These are phyloP conservation scores for Rhyzopertha dominica DNA, from an alignment of 1,140 invertebrate species.

Conservation along the genomic window DNA sequence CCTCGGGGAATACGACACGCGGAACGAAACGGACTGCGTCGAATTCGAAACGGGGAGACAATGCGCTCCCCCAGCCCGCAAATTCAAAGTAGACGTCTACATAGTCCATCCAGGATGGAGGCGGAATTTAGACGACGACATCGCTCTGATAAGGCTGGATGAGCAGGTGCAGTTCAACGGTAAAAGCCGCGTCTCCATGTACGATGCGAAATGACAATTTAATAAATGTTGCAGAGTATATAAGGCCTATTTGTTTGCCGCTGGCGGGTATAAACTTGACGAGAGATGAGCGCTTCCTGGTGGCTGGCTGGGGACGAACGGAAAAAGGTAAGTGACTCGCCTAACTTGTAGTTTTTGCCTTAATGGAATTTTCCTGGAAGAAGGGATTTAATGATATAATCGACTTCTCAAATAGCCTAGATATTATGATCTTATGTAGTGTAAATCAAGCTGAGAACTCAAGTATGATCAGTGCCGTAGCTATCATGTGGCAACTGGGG, in stretches of 20 bases:
- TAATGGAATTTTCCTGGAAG: background rate
- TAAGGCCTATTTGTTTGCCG: slow-evolving; percentile 64
- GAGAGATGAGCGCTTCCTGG: slow-evolving; percentile 41
- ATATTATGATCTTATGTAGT: too few relatives aligned
- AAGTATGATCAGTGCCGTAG: slow-evolving; percentile 14
- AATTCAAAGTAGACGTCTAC: slow-evolving; percentile 12
- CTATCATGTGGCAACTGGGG: too few relatives aligned
- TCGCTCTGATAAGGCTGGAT: slow-evolving; percentile 53
- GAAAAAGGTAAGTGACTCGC: slow-evolving; percentile 31
- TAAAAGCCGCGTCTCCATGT: too few relatives aligned
- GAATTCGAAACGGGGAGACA: slow-evolving; percentile 23
- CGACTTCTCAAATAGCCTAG: background rate
- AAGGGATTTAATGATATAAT: background rate
- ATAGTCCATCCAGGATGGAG: slow-evolving; percentile 34
- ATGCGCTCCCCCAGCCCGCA: slow-evolving; percentile 41
- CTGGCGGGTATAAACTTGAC: slow-evolving; percentile 26
- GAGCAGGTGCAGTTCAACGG: slow-evolving; percentile 47
- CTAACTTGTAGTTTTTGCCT: background rate
- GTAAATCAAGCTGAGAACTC: slow-evolving; percentile 27
- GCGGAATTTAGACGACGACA: slow-evolving; percentile 55
- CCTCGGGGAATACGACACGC: slow-evolving; percentile 51
- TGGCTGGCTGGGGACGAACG: slow-evolving; percentile 60
- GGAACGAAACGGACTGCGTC: slow-evolving; percentile 47
- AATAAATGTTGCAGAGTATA: slow-evolving; percentile 44
- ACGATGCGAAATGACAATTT: too few relatives aligned